Evolutionary conservation across 1,140 invertebrate genomes (phyloP), one percentile per base, ranked within the genome.

Genomic region (Ylistrum balloti): DNA sequence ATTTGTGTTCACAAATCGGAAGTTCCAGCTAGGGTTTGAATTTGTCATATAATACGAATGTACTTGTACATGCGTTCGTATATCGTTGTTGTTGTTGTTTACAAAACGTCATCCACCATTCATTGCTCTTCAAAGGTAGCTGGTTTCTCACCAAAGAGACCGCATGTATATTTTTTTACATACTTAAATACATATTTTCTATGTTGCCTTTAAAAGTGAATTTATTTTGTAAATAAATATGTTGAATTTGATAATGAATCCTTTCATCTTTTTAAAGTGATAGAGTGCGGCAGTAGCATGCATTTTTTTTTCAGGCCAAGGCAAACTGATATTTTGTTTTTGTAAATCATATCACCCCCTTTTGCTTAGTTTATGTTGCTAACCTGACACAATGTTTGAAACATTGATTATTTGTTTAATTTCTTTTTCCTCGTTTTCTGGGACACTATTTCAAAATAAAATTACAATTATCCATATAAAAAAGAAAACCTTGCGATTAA

Each of bases 201-300:
- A 56, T 56, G 45, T 56, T 56, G 13, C 45, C 13, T 56, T 56
- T 56, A 56, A 15, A 56, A 17, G 20, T 56, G 45, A 56, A 2
- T 56, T 56, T 56, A 56, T 56, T 56, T 56, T 56, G 45, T 56
- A 56, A 56, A 56, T 56, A 56, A 56, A 56, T 11, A 56, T 56
- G 45, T 56, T 56, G 45, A 56, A 56, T 56, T 56, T 56, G 20
- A 56, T 56, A 11, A 56, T 56, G 22, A 11, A 20, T 41, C 17
- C 17, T 56, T 15, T 56, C 7, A 20, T 56, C 9, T 56, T 15
- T 11, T 56, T 22, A 41, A 17, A n/a, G n/a, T 38, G 35, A 38
- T 38, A 38, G 35, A 13, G 13, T 38, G 35, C 5, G 35, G 35
- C 13, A 38, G 35, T 38, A 38, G 5, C 35, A 38, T 38, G 35